Conservation (phyloP, 2,797 vertebrate species). For the Ctenochaetus hawaiiensis region DNA sequence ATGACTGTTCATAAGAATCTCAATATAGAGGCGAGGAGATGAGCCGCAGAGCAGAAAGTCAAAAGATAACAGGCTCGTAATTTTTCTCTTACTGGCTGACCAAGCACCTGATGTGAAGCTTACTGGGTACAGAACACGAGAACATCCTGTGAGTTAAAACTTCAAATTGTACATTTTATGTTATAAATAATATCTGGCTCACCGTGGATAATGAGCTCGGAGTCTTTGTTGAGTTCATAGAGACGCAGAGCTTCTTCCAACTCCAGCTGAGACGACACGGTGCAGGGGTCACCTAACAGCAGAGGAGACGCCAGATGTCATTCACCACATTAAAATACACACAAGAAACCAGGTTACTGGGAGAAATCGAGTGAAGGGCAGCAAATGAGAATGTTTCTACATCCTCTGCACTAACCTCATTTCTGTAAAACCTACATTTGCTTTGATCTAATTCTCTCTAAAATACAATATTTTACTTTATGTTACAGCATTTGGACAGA, state of each 20-base stretch:
- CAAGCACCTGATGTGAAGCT: slow-evolving; percentile 12
- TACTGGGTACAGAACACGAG: neutral
- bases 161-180: neutral
- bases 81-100: neutral
- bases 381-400: neutral
- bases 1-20: slow-evolving; percentile 5
- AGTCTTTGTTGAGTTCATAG: slow-evolving; percentile 99
- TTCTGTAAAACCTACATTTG: slow-evolving; percentile 6
- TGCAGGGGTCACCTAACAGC: slow-evolving; percentile 95
- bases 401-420: neutral
- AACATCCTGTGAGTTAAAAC: slow-evolving; percentile 10
- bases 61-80: slow-evolving; percentile 9
- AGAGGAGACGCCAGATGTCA: slow-evolving; percentile 46
- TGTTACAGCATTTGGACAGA: neutral
- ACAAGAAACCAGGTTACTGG: slow-evolving; percentile 2
- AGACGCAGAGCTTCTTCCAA: slow-evolving; percentile 97
- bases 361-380: neutral
- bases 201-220: slow-evolving; percentile 98
- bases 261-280: slow-evolving; percentile 98
- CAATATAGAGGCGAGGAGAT: neutral
- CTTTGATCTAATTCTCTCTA: neutral
- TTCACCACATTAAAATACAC: slow-evolving; percentile 22
- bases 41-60: slow-evolving; percentile 4
- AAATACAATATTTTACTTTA: neutral
- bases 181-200: slow-evolving; percentile 45